These are phyloP conservation scores for Trinectes maculatus DNA, from an alignment of 2,113 vertebrate species.

Conservation along the genomic window DNA sequence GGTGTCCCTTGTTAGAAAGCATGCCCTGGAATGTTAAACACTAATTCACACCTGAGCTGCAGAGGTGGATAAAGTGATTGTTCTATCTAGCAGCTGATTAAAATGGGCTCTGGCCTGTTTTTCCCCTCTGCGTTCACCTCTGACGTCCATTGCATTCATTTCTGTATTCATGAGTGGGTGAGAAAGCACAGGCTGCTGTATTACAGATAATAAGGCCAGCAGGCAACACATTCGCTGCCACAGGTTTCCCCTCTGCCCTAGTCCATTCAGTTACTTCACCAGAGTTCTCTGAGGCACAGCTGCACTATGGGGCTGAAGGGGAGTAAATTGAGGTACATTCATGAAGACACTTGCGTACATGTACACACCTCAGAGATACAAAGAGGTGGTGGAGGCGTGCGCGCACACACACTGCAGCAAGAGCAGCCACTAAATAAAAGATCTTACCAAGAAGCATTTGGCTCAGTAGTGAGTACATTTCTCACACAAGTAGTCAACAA, in stretches of 20 bases:
- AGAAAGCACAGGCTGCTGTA: constrained; percentile 70
- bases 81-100: constrained; percentile 81
- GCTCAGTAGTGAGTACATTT: constrained; percentile 47
- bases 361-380: constrained; percentile 46
- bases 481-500: constrained; percentile 46
- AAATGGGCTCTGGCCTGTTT: constrained; percentile 66
- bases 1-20: constrained; percentile 73
- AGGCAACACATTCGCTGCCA: constrained; percentile 72
- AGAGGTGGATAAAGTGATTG: constrained; percentile 80
- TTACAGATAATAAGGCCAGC: constrained; percentile 82
- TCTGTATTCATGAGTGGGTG: constrained; percentile 81
- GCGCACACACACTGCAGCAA: constrained; percentile 30
- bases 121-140: constrained; percentile 72
- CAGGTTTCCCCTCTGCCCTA: constrained; percentile 67
- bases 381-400: constrained; percentile 45
- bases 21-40: constrained; percentile 83
- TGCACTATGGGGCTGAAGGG: constrained; percentile 76
- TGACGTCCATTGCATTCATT: constrained; percentile 77
- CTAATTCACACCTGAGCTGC: constrained; percentile 78
- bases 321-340: constrained; percentile 77
- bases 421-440: constrained; percentile 49
- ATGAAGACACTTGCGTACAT: constrained; percentile 49
- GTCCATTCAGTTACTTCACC: constrained; percentile 81
- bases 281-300: constrained; percentile 79
- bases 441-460: constrained; percentile 55